Base-by-base conservation (phyloP, 2,888 invertebrate species). In the Thecocarcelia acutangulata region DNA sequence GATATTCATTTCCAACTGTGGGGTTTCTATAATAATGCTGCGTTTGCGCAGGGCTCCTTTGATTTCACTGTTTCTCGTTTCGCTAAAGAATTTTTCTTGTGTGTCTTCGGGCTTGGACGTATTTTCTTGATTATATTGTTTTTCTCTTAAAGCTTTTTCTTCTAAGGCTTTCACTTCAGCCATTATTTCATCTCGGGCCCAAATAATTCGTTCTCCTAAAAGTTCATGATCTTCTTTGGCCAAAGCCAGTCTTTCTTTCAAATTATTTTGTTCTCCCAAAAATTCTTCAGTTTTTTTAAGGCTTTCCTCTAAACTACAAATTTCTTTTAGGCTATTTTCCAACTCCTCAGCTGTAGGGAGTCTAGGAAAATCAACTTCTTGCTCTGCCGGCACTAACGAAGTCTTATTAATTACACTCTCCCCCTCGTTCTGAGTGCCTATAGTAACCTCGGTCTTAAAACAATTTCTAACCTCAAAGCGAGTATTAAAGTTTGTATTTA, bases 381-480 rank as follows among this genome's bases (percentile, higher is more conserved):
- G 46, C 24, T 44, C 58, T 52, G 8, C 80, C 0, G 80, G 24
- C 2, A 5, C 24, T 24, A n/a, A n/a, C n/a, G n/a, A n/a, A n/a
- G 24, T 5, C 24, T 24, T 5, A 5, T 24, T 24, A 24, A 2
- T 24, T 24, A 24, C 24, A 5, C 24, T 24, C 24, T 24, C 76
- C 3, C 80, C 77, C 8, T 78, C 83, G 3, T 15, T n/a, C 42
- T 33, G 33, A 13, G 50, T 59, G 9, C 37, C 85, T 46, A 89
- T 88, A 2, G 85, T 86, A 1, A 90, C 84, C 79, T 90, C 88
- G 0, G 85, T 85, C 2, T 87, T 85, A 73, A 88, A 89, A 50
- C 83, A 86, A 59, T 89, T 88, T 40, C 84, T 87, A 69, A 90
- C 80, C 85, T 90, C 88, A 84, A 86, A 90, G 24, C 89, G 88